Evolutionary conservation across 2,888 invertebrate genomes (phyloP), one percentile per base, ranked within the genome.

Genomic region (Siphonodentalium dalli): DNA sequence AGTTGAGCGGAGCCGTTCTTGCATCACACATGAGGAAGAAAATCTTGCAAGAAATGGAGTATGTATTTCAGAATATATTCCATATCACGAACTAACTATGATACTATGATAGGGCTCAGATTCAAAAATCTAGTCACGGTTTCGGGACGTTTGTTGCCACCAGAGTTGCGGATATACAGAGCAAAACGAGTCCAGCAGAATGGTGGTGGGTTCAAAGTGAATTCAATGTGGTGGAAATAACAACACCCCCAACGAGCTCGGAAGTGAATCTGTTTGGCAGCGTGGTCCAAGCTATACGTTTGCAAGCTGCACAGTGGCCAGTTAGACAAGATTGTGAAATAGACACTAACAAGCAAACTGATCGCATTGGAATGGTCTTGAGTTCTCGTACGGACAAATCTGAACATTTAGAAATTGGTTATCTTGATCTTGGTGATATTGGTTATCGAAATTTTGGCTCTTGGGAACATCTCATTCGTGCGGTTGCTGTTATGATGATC

Each of bases 141-240:
- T 48, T 48, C 41, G 31, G 40, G 23, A 40, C 48, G 15, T 48
- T 40, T 40, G 24, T 24, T 13, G 40, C 40, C 27, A 48, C 40
- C 13, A 18, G 23, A 24, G 21, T 40, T 18, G 40, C 40, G 18
- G 48, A 40, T 27, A 48, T 40, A 11, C 38, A 38, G 4, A 11
- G n/a, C 26, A 39, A 39, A 23, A 23, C 8, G 11, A 9, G 21
- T 8, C n/a, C 5, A 44, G 13, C n/a, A n/a, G n/a, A n/a, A n/a
- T n/a, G n/a, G n/a, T n/a, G n/a, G n/a, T n/a, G n/a, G n/a, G n/a
- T n/a, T n/a, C n/a, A n/a, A n/a, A n/a, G n/a, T n/a, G n/a, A n/a
- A n/a, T n/a, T n/a, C n/a, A n/a, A n/a, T n/a, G n/a, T n/a, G n/a
- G n/a, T n/a, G n/a, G n/a, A n/a, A n/a, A n/a, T n/a, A n/a, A n/a